phyloP scores from a whole-genome alignment of 2,797 vertebrate species.

The Monodelphis domestica region DNA sequence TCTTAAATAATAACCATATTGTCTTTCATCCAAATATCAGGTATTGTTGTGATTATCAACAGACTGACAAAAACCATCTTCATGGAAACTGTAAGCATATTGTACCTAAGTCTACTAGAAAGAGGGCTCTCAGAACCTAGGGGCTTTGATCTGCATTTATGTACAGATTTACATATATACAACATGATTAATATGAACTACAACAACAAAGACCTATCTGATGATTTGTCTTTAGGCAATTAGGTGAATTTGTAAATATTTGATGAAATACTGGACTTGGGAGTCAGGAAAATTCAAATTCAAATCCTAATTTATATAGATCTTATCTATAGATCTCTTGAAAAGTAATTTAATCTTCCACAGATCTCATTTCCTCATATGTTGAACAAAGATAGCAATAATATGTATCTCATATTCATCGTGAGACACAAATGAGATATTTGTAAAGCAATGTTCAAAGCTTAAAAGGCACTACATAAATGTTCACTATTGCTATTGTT shows the following conservation, averaged over 20 bases:
- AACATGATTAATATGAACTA: no score
- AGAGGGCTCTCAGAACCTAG: background rate
- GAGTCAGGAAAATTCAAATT: background rate
- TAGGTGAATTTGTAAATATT: background rate
- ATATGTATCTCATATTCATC: background rate
- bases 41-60: background rate
- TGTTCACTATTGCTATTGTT: background rate
- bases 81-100: background rate
- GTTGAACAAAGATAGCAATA: background rate
- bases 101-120: background rate
- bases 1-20: background rate
- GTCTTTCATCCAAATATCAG: background rate
- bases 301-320: background rate
- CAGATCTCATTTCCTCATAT: background rate
- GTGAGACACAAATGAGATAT: background rate
- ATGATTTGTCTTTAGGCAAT: background rate
- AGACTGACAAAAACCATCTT: background rate
- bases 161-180: no score
- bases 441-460: background rate
- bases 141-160: background rate
- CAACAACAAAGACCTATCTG: background rate
- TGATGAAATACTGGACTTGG: background rate
- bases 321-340: background rate
- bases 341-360: background rate
- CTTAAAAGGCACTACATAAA: background rate